phyloP scores from a whole-genome alignment of 2,888 invertebrate species.

The Cartodere bifasciata region DNA sequence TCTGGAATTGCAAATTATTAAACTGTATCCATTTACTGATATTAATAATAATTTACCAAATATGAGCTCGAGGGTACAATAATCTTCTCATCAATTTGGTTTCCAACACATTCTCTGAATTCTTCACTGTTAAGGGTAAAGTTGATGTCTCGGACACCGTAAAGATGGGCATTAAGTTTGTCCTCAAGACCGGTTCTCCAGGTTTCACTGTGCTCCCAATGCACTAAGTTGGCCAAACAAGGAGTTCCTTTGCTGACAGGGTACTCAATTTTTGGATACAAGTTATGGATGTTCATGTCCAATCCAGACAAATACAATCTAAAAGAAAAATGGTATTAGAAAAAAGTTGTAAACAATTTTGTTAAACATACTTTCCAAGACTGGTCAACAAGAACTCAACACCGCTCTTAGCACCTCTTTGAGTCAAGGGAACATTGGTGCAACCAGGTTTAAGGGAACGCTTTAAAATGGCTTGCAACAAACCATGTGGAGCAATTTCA shows the following conservation, averaged over 20 bases:
- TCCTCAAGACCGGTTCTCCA: constrained; percentile 44
- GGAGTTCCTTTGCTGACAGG: constrained; percentile 83
- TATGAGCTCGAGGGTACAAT: constrained; percentile 27
- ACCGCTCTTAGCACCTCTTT: constrained; percentile 53
- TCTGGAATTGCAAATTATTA: constrained; percentile 17
- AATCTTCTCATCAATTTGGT: constrained; percentile 28
- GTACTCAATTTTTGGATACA: constrained; percentile 66
- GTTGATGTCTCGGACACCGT: constrained; percentile 29
- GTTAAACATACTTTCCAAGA: constrained; percentile 50
- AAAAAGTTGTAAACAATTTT: not conserved
- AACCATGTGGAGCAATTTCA: constrained; percentile 83
- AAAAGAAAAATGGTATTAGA: constrained; percentile 12
- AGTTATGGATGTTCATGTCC: constrained; percentile 57
- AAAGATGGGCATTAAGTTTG: constrained; percentile 24
- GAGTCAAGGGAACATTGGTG: constrained; percentile 62
- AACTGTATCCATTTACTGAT: constrained; percentile 1
- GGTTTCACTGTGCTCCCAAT: constrained; percentile 80
- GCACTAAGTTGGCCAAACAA: constrained; percentile 67
- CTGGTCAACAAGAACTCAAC: constrained; percentile 46
- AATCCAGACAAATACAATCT: constrained; percentile 73
- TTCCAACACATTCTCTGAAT: constrained; percentile 28
- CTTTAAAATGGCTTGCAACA: constrained; percentile 76
- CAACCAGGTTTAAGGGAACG: constrained; percentile 60
- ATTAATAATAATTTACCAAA: constrained; percentile 21
- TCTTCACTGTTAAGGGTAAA: constrained; percentile 39